Percentiles rank a stretch among this genome's conserved stretches.
Conservation (phyloP, 2,113 vertebrate species). For the Andinoacara biseriatus region DNA sequence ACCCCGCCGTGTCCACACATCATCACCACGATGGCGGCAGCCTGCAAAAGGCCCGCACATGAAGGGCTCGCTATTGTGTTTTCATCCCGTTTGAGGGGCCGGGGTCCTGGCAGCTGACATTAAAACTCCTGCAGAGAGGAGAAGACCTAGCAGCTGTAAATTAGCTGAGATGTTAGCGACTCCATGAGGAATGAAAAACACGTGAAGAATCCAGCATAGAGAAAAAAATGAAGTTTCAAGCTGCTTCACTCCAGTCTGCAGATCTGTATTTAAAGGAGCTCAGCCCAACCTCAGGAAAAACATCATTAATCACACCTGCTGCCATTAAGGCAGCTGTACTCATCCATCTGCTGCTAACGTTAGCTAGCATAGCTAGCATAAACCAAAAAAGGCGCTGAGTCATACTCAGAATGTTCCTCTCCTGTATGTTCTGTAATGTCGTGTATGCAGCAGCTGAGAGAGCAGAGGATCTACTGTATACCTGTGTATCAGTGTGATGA, state of each 20-base stretch:
- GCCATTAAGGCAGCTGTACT: not conserved
- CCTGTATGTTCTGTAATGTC: not conserved
- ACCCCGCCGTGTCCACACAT: constrained; percentile 52
- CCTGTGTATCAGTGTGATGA: too few species aligned
- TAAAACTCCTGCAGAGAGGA: not conserved
- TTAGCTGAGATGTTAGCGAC: not conserved
- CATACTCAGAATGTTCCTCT: not conserved
- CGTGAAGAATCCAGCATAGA: not conserved
- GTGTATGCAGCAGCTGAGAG: not conserved
- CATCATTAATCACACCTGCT: constrained; percentile 3
- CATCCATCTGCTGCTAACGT: not conserved
- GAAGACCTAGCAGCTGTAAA: not conserved
- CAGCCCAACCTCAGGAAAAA: not conserved
- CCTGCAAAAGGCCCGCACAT: constrained; percentile 32
- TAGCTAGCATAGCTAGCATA: not conserved
- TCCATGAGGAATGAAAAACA: not conserved
- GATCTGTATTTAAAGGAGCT: not conserved
- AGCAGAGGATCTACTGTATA: too few species aligned
- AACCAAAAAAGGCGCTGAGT: not conserved
- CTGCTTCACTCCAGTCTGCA: not conserved
- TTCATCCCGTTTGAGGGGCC: not conserved
- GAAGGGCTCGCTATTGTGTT: not conserved
- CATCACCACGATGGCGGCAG: constrained; percentile 18
- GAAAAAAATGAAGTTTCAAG: not conserved
- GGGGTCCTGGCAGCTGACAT: not conserved